Evolutionary conservation across 2,113 vertebrate species (phyloP).

Genomic region (Anseranas semipalmata): DNA sequence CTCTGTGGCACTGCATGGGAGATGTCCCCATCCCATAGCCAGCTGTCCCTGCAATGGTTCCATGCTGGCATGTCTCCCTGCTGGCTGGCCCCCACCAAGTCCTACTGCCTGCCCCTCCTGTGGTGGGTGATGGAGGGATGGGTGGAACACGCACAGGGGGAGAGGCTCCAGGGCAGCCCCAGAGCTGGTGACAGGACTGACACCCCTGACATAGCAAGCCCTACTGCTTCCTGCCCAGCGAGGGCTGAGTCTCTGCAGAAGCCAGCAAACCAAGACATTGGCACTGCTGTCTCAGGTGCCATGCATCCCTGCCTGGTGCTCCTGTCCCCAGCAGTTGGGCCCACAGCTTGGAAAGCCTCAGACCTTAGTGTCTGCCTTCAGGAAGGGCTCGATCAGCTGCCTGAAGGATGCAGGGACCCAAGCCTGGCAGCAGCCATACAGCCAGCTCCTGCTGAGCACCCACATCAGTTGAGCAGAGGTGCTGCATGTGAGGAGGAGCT

Average conservation of each 20-base stretch:
- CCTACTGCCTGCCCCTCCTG: not conserved
- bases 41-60: not conserved
- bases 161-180: not conserved
- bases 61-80: no score
- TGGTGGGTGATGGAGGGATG: not conserved
- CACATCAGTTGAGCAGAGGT: no score
- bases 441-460: not conserved
- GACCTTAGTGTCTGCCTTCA: not conserved
- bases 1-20: not conserved
- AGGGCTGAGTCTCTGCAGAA: not conserved
- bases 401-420: not conserved
- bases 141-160: not conserved
- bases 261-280: not conserved
- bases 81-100: not conserved
- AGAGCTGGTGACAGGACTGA: not conserved
- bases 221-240: not conserved
- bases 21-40: not conserved
- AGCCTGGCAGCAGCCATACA: not conserved
- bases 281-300: not conserved
- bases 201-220: not conserved
- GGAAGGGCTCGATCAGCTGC: not conserved
- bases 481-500: not conserved
- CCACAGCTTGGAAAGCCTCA: not conserved
- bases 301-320: not conserved
- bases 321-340: not conserved